Evolutionary conservation across 2,113 vertebrate genomes (phyloP).

Genomic region (Edolisoma coerulescens): DNA sequence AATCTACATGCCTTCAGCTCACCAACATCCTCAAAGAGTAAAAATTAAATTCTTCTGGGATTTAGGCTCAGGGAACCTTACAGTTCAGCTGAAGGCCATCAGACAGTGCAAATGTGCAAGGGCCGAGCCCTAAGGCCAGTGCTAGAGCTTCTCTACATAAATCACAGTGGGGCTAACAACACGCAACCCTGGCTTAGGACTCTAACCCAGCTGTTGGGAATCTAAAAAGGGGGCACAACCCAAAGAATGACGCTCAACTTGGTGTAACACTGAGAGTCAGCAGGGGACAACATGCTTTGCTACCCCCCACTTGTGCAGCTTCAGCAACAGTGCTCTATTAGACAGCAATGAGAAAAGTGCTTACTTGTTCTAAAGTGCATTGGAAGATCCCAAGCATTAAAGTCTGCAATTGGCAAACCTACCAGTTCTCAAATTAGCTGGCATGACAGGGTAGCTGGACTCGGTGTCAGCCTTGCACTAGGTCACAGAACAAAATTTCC

Average conservation of each 20-base stretch:
- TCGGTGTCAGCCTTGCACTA: rapidly evolving
- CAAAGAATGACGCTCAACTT: not conserved
- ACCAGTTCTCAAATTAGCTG: not conserved
- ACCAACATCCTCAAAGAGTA: not conserved
- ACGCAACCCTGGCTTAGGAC: not conserved
- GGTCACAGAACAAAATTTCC: not conserved
- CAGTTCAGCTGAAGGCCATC: not conserved
- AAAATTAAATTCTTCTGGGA: not conserved
- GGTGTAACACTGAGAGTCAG: not conserved
- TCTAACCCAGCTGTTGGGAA: not conserved
- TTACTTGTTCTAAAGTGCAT: not conserved
- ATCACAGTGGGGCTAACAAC: rapidly evolving
- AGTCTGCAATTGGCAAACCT: not conserved
- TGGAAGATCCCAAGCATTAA: not conserved
- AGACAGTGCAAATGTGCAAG: rapidly evolving
- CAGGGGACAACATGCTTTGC: not conserved
- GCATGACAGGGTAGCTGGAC: not conserved
- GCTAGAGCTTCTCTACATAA: not conserved
- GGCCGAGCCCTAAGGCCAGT: not conserved
- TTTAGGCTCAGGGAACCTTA: not conserved
- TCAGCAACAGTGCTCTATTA: not conserved
- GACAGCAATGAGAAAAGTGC: not conserved
- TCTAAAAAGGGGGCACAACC: not conserved
- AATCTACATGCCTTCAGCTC: not conserved
- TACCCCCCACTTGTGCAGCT: not conserved